These are phyloP conservation scores for Thecophora atra DNA, from an alignment of 2,888 invertebrate species.

Conservation along the genomic window DNA sequence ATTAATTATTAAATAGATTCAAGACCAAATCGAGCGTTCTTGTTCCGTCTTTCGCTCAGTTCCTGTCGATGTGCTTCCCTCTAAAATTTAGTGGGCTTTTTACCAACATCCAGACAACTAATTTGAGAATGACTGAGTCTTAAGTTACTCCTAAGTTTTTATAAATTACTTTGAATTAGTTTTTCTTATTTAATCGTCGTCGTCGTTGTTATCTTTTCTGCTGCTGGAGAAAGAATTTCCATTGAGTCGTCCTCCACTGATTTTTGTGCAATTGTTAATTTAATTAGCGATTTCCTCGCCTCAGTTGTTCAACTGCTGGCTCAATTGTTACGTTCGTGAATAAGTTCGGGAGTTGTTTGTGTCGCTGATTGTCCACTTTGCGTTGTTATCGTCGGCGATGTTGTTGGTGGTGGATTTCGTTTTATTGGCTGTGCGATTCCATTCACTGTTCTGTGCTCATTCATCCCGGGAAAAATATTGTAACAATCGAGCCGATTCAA, in stretches of 20 bases:
- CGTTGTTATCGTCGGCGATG: slow-evolving; percentile 18
- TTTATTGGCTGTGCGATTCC: background rate
- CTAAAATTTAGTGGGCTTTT: background rate
- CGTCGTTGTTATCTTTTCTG: background rate
- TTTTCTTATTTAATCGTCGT: background rate
- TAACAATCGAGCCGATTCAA: slow-evolving; percentile 28
- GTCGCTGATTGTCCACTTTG: slow-evolving; percentile 12
- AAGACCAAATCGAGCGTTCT: too few species aligned
- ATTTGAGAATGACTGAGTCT: too few species aligned
- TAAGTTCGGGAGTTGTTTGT: slow-evolving; percentile 18
- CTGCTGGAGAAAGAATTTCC: slow-evolving; percentile 6
- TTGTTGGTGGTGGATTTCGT: too few species aligned
- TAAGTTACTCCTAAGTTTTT: too few species aligned
- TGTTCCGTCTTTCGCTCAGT: too few species aligned
- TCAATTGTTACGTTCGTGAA: slow-evolving; percentile 22
- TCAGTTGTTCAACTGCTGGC: slow-evolving; percentile 17
- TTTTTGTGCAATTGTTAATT: background rate
- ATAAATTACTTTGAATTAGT: too few species aligned
- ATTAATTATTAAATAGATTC: too few species aligned
- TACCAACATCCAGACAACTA: background rate
- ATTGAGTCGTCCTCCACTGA: background rate
- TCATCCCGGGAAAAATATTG: slow-evolving; percentile 22
- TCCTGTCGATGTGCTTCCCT: background rate
- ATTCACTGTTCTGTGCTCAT: background rate
- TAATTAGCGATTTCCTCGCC: slow-evolving; percentile 35